Base-by-base conservation (phyloP, 37 sponge, comb jelly and placozoan species). In the Beroe ovata region DNA sequence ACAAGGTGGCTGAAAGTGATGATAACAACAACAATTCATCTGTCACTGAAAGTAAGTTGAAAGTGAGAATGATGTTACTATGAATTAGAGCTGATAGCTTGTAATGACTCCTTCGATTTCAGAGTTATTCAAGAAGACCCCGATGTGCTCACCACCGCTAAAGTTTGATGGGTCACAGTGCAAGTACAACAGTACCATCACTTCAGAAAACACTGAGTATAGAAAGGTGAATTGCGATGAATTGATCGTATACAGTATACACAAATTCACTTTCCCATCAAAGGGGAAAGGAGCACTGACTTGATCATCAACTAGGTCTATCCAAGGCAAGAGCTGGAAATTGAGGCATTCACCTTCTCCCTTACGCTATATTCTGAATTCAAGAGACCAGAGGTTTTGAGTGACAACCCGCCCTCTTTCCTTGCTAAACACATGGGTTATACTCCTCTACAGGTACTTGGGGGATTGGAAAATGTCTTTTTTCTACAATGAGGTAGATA, bases 361-460 rank as follows among this genome's bases (percentile, higher is more conserved):
- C 47, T 77, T 1, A 19, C 84, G 0, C 54, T 47, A 11, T 47
- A 47, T 11, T 54, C 84, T 1, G 22, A 21, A 8, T 42, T 30
- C 36, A 41, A n/a, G 54, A 11, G 84, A 42, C 84, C 84, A 20
- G 28, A 42, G 33, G 84, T n/a, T 6, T 42, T 77, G 84, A 41
- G 84, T 8, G 54, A 77, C 41, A 36, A 77, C 38, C 84, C 54
- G 0, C 38, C 38, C 21, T 21, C 20, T 23, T 77, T 40, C 54
- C 21, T 77, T 23, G 8, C 84, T 1, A 39, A 25, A 77, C 84
- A 77, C 28, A 42, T 77, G 3, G 11, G 38, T 11, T 35, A 77
- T 42, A n/a, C 18, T 23, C 84, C 84, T 42, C 33, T 42, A 23
- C 84, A 77, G 84, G 84, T 77, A 21, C 26, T 28, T 62, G 28